phyloP scores from a whole-genome alignment of 2,888 invertebrate genomes.

The Anthophora plumipes region DNA sequence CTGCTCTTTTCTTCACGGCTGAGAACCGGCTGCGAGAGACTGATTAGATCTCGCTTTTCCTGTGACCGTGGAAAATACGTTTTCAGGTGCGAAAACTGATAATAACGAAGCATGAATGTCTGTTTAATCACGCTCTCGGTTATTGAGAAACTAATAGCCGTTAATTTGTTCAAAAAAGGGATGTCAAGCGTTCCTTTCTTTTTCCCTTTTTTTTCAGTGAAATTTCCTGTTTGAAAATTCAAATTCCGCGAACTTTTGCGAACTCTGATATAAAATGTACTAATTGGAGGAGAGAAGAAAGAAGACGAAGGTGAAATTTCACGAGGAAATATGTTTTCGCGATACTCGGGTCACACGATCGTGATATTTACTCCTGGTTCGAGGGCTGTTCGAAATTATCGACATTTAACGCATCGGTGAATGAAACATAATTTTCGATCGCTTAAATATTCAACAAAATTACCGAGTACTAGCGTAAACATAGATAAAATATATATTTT shows the following conservation, averaged over 20 bases:
- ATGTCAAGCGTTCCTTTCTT: background rate
- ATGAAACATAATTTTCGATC: background rate
- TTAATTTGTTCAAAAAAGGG: background rate
- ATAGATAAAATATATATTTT: background rate
- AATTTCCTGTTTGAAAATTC: background rate
- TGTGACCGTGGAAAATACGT: conserved; percentile 8
- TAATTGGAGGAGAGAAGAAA: background rate
- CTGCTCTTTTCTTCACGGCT: background rate
- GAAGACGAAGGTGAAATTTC: background rate
- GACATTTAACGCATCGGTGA: too few species aligned
- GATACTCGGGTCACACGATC: too few species aligned
- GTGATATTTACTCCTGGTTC: too few species aligned
- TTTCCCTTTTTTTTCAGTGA: too few species aligned
- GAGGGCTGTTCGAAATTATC: too few species aligned
- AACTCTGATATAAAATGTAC: background rate
- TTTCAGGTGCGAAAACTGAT: conserved; percentile 9
- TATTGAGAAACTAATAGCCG: background rate
- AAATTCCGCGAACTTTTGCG: background rate
- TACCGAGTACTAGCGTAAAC: background rate
- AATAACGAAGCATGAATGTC: background rate
- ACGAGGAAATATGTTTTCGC: too few species aligned
- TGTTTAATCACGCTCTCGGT: conserved; percentile 11
- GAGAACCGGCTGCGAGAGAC: background rate
- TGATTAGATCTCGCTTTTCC: conserved; percentile 12
- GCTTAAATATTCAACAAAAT: background rate